Evolutionary conservation across 2,888 invertebrate genomes (phyloP).

Genomic region (Diaperis boleti): DNA sequence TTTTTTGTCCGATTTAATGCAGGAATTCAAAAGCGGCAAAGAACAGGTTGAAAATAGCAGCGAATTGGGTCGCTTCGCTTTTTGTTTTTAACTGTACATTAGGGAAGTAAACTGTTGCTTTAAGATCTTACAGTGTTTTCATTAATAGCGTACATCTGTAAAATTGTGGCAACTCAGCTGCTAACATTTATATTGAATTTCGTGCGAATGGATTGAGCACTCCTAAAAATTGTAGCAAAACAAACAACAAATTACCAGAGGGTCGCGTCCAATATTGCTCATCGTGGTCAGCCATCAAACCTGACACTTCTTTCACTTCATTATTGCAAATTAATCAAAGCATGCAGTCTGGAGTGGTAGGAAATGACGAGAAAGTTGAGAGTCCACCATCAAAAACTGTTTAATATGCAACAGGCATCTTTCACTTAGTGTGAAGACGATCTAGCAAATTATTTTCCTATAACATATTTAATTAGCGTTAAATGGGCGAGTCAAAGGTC

Average conservation of each 20-base stretch:
- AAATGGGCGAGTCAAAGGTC: conserved; percentile 14
- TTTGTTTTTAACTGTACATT: background rate
- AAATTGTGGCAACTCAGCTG: background rate
- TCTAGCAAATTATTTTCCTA: conserved; percentile 25
- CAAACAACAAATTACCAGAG: background rate
- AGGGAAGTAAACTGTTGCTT: conserved; percentile 1
- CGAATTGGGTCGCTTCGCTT: background rate
- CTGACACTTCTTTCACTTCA: background rate
- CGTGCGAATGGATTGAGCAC: background rate
- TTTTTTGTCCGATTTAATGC: too few species aligned
- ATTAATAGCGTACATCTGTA: conserved; percentile 14
- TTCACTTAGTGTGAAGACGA: conserved; percentile 20
- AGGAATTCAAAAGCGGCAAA: conserved; percentile 1
- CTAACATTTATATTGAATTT: conserved; percentile 16
- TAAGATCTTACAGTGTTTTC: conserved; percentile 5
- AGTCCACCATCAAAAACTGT: conserved; percentile 8
- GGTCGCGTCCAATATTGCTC: background rate
- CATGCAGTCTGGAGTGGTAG: background rate
- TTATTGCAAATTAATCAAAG: conserved; percentile 3
- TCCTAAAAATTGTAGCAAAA: background rate
- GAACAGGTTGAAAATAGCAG: background rate
- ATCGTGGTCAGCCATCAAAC: conserved; percentile 5
- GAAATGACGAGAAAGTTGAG: conserved; percentile 23
- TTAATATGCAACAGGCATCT: conserved; percentile 28
- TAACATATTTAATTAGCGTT: conserved; percentile 20